Percentiles rank a stretch among this genome's conserved stretches.
Conservation (phyloP, 2,888 invertebrate genomes). For the Tiliacea aurago region DNA sequence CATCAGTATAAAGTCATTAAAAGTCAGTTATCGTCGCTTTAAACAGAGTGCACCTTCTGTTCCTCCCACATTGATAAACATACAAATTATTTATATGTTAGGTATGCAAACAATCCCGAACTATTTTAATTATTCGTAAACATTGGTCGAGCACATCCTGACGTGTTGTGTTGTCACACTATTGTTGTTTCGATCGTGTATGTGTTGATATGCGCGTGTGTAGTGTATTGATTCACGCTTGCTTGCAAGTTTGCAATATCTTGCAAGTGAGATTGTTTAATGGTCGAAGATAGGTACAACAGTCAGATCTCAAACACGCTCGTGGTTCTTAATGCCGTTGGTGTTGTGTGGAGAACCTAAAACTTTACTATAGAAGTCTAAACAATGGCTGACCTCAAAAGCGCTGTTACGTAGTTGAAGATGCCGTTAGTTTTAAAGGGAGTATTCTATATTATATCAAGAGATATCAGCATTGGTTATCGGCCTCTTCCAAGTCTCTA, state of each 20-base stretch:
- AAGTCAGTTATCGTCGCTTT: too few relatives aligned
- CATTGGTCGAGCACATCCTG: slow-evolving; percentile 58
- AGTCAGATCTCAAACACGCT: not conserved
- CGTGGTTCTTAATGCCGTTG: not conserved
- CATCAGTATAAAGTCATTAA: too few relatives aligned
- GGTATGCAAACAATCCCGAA: slow-evolving; percentile 72
- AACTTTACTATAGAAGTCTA: not conserved
- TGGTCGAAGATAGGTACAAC: not conserved
- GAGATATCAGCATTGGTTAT: too few relatives aligned
- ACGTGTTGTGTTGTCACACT: slow-evolving; percentile 32
- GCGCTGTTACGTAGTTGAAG: too few relatives aligned
- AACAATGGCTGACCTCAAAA: not conserved
- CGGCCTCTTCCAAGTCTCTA: too few relatives aligned
- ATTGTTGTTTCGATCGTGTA: slow-evolving; percentile 40
- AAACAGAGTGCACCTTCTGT: slow-evolving; percentile 34
- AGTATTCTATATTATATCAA: too few relatives aligned
- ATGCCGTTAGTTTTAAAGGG: too few relatives aligned
- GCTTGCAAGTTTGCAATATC: not conserved
- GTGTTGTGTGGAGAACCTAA: too few relatives aligned
- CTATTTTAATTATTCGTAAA: slow-evolving; percentile 85
- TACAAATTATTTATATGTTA: slow-evolving; percentile 68
- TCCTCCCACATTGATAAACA: slow-evolving; percentile 14
- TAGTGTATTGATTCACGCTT: slow-evolving; percentile 3
- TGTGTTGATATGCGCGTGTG: slow-evolving; percentile 4
- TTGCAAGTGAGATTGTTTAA: not conserved